Conservation (phyloP, 2,797 vertebrate genomes). For the Myripristis jacobus region DNA sequence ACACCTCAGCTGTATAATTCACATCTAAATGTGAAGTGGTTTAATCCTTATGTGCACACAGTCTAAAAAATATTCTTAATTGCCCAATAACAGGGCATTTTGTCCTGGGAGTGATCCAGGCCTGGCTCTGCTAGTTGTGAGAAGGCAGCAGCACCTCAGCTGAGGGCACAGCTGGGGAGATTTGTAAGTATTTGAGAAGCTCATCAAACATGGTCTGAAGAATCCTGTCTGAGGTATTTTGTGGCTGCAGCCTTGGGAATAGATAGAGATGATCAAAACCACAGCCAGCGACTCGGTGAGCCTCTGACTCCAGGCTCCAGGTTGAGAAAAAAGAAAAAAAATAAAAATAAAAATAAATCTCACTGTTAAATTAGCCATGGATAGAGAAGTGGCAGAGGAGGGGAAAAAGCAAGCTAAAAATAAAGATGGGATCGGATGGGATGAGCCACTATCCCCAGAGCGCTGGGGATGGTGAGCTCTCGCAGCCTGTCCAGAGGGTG, state of each 20-base stretch:
- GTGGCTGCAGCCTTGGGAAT: conserved; percentile 47
- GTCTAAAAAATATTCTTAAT: conserved; percentile 15
- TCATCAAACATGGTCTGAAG: conserved; percentile 62
- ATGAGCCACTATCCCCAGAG: conserved; percentile 63
- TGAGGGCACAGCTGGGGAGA: conserved; percentile 54
- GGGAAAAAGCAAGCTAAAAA: conserved; percentile 63
- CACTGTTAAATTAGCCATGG: conserved; percentile 57
- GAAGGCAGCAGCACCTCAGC: conserved; percentile 25
- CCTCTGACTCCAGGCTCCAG: conserved; percentile 6
- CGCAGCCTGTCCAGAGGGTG: conserved; percentile 73
- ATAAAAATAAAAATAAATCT: conserved; percentile 40
- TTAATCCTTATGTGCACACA: neutral
- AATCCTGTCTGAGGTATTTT: conserved; percentile 51
- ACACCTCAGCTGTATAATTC: conserved; percentile 24
- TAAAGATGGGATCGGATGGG: conserved; percentile 67
- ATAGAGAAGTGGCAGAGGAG: conserved; percentile 43
- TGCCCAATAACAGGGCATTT: conserved; percentile 16
- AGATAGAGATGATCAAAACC: conserved; percentile 58
- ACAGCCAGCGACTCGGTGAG: conserved; percentile 38
- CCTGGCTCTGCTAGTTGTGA: conserved; percentile 24
- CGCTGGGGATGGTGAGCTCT: conserved; percentile 58
- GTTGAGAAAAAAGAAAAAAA: neutral
- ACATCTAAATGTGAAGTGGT: conserved; percentile 15
- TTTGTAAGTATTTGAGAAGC: conserved; percentile 65
- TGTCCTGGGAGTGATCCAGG: conserved; percentile 20